Evolutionary conservation across 2,888 invertebrate genomes (phyloP).

Genomic region (Acanthosepion pharaonis): DNA sequence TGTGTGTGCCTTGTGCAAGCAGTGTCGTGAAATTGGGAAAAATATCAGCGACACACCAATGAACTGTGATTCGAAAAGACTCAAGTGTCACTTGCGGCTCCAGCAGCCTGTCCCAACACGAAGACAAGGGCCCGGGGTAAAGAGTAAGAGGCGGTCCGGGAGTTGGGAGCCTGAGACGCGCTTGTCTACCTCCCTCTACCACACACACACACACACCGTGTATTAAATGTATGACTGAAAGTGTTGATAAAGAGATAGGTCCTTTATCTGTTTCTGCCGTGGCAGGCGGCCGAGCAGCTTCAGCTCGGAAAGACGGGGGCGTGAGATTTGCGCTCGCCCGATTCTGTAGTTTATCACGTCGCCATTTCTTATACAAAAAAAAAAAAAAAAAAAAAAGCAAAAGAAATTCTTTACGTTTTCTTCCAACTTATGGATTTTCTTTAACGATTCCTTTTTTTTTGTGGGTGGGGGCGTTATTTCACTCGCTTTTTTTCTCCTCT

Average conservation of each 20-base stretch:
- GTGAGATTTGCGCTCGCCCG: background rate
- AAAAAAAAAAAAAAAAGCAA: too few species aligned
- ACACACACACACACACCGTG: background rate
- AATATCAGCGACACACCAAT: background rate
- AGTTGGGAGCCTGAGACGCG: background rate
- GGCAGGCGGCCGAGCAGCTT: background rate
- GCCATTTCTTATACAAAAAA: too few species aligned
- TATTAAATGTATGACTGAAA: background rate
- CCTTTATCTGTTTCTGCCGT: background rate
- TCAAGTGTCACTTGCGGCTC: background rate
- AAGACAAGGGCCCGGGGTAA: background rate
- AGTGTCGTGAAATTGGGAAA: background rate
- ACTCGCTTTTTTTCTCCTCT: too few species aligned
- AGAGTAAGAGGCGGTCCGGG: background rate
- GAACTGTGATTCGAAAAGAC: background rate
- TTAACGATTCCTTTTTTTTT: too few species aligned
- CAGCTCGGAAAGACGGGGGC: background rate
- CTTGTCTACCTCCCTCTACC: background rate
- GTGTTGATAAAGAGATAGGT: conserved; percentile 33
- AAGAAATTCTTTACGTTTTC: too few species aligned
- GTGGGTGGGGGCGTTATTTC: too few species aligned
- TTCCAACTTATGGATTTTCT: too few species aligned
- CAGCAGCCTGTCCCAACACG: background rate
- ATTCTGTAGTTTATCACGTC: background rate
- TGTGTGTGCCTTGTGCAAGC: too few species aligned